Evolutionary conservation across 2,888 invertebrate species (phyloP).

Genomic region (Acanthosepion esculentum): DNA sequence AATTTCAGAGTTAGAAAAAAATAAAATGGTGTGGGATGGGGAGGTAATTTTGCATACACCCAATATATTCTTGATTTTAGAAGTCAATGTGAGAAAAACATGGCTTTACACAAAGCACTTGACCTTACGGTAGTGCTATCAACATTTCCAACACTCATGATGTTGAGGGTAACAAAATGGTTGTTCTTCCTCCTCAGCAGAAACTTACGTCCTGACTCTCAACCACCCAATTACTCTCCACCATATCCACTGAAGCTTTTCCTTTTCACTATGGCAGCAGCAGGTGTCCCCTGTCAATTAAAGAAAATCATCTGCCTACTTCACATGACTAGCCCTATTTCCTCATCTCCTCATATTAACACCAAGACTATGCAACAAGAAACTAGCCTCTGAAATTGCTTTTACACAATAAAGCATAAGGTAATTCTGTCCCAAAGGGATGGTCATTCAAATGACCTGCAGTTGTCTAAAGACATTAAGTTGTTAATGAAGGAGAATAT

Average conservation of each 20-base stretch:
- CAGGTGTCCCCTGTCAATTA: slow-evolving; percentile 33
- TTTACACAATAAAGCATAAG: neutral
- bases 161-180: neutral
- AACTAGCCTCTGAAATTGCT: neutral
- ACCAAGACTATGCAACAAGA: neutral
- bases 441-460: neutral
- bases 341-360: neutral
- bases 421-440: neutral
- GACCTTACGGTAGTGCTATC: neutral
- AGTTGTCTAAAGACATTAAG: neutral
- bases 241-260: neutral
- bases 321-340: slow-evolving; percentile 18
- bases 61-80: neutral
- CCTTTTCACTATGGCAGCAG: neutral
- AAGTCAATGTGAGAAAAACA: neutral
- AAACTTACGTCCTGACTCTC: neutral
- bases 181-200: slow-evolving; percentile 2
- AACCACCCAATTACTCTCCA: neutral
- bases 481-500: neutral
- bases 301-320: slow-evolving; percentile 20
- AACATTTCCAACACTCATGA: neutral
- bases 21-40: too few relatives aligned
- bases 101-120: neutral
- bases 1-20: too few relatives aligned
- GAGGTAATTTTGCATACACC: too few relatives aligned